Conservation (phyloP, 1,140 invertebrate genomes). For the Cherax destructor region DNA sequence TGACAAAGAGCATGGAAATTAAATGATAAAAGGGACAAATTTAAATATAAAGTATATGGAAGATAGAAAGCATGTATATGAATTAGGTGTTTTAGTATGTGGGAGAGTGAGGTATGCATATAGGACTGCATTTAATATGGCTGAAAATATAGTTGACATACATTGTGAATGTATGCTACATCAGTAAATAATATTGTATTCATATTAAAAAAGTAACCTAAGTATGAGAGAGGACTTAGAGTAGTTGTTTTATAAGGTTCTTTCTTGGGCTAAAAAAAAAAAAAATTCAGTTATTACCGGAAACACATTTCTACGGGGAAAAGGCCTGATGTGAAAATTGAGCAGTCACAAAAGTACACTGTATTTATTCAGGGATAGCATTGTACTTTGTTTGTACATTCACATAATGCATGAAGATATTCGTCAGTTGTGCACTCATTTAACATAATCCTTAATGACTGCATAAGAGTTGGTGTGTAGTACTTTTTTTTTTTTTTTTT, state of each 20-base stretch:
- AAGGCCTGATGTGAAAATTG: not conserved
- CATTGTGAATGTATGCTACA: not conserved
- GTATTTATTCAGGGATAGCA: slow-evolving; percentile 10
- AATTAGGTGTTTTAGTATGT: too few relatives aligned
- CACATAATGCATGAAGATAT: slow-evolving; percentile 5
- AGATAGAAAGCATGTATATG: too few relatives aligned
- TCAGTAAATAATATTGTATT: not conserved
- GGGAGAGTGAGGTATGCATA: too few relatives aligned
- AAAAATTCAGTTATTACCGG: not conserved
- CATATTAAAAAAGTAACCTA: not conserved
- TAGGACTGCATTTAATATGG: not conserved
- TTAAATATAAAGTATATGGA: too few relatives aligned
- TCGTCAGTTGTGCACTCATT: not conserved
- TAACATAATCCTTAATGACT: not conserved
- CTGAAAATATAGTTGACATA: not conserved
- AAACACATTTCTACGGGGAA: not conserved
- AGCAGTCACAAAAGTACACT: slow-evolving; percentile 1
- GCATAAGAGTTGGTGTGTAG: slow-evolving; percentile 7
- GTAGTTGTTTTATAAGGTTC: not conserved
- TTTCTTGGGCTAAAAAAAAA: not conserved
- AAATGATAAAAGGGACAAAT: too few relatives aligned
- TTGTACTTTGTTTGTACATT: not conserved
- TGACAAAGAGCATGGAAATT: too few relatives aligned
- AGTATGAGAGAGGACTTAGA: not conserved
- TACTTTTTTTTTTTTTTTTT: not conserved